Percentiles rank a stretch among this genome's conserved stretches.
phyloP scores from a whole-genome alignment of 1,140 invertebrate species.

The Meloidogyne chitwoodi region DNA sequence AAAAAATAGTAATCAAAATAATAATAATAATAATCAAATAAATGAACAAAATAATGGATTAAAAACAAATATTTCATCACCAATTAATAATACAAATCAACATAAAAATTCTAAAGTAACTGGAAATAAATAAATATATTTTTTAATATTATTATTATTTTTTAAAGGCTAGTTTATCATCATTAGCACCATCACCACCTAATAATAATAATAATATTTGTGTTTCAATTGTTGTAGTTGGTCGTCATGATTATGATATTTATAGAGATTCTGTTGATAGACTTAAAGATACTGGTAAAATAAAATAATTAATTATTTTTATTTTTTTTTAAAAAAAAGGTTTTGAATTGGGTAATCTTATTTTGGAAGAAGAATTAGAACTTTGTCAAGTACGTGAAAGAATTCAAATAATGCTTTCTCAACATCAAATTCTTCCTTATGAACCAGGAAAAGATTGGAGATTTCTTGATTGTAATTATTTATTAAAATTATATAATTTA shows the following conservation, averaged over 20 bases:
- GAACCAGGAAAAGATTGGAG: conserved; percentile 57
- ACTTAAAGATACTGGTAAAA: conserved; percentile 56
- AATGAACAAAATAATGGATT: conserved; percentile 6
- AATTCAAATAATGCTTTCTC: conserved; percentile 50
- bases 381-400: conserved; percentile 35
- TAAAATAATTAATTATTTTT: conserved; percentile 5
- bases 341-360: conserved; percentile 55
- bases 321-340: conserved; percentile 28
- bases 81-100: background rate
- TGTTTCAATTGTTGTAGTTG: conserved; percentile 58
- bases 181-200: background rate
- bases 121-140: background rate
- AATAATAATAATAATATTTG: conserved; percentile 36
- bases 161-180: background rate
- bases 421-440: conserved; percentile 55
- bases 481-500: conserved; percentile 19
- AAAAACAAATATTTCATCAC: background rate
- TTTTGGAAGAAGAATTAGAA: conserved; percentile 54
- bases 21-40: background rate
- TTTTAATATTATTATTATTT: background rate
- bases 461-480: conserved; percentile 54
- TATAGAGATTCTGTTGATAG: conserved; percentile 58
- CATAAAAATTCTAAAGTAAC: conserved; percentile 8
- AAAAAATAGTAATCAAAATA: conserved; percentile 14
- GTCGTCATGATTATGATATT: conserved; percentile 53